phyloP scores from a whole-genome alignment of 2,797 vertebrate genomes.

The Rhyacichthys aspro region DNA sequence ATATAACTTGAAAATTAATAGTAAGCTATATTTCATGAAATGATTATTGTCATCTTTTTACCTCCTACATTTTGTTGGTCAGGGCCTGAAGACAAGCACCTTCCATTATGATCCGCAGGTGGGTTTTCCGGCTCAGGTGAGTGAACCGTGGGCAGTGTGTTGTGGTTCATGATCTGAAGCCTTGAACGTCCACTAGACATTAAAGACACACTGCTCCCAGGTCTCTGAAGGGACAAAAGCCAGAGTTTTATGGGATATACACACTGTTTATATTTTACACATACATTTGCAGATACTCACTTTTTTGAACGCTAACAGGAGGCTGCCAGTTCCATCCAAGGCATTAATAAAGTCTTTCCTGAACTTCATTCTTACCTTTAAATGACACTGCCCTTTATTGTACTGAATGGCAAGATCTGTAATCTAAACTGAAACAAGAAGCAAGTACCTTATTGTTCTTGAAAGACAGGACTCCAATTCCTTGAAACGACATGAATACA shows the following conservation, averaged over 20 bases:
- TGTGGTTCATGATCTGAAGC: slow-evolving; percentile 43
- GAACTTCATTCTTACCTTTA: slow-evolving; percentile 82
- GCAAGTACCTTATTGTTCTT: slow-evolving; percentile 69
- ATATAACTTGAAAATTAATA: too few species aligned
- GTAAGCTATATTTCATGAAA: too few species aligned
- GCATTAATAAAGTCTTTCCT: slow-evolving; percentile 79
- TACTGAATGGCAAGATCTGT: too few species aligned
- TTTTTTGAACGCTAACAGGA: slow-evolving; percentile 72
- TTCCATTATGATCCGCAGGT: slow-evolving; percentile 32
- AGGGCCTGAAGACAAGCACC: slow-evolving; percentile 21
- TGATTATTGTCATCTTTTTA: slow-evolving; percentile 23
- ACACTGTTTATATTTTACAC: background rate
- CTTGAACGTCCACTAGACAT: slow-evolving; percentile 61
- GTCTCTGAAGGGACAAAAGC: slow-evolving; percentile 69
- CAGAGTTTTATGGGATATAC: slow-evolving; percentile 5
- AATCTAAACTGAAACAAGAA: background rate
- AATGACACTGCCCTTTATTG: background rate
- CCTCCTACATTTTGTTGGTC: slow-evolving; percentile 44
- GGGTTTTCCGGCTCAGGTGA: slow-evolving; percentile 37
- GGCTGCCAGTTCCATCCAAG: slow-evolving; percentile 74
- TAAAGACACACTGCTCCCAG: slow-evolving; percentile 76
- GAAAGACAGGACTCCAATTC: slow-evolving; percentile 81
- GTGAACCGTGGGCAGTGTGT: slow-evolving; percentile 72
- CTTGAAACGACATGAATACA: slow-evolving; percentile 76
- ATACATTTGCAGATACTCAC: slow-evolving; percentile 64